Conservation (phyloP, 2,797 vertebrate species). For the Parotocinclus haroldoi region DNA sequence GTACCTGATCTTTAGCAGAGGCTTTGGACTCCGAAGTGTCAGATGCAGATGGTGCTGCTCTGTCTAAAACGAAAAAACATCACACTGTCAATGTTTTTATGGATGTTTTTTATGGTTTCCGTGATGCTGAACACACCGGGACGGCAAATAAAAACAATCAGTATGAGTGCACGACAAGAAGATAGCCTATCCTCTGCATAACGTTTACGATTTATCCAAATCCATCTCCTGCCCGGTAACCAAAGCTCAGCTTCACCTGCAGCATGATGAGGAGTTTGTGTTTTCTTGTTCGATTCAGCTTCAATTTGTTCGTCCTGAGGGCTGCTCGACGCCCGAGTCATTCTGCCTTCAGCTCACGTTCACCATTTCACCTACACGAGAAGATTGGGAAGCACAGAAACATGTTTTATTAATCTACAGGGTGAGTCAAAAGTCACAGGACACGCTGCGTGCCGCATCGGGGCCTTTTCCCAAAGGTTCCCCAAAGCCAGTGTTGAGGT, state of each 20-base stretch:
- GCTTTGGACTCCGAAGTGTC: constrained; percentile 24
- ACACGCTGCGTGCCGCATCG: too few species aligned
- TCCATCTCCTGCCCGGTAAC: too few species aligned
- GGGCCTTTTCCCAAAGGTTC: too few species aligned
- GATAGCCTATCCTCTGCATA: too few species aligned
- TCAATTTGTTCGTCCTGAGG: constrained; percentile 40
- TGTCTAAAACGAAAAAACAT: constrained; percentile 41
- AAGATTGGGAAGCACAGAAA: background rate
- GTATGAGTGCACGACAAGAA: too few species aligned
- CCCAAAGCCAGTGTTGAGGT: too few species aligned
- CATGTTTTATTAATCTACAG: too few species aligned
- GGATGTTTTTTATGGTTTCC: too few species aligned
- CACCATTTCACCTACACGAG: background rate
- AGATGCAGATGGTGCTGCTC: constrained; percentile 13
- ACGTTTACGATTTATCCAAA: too few species aligned
- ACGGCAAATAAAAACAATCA: too few species aligned
- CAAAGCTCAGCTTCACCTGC: constrained; percentile 1
- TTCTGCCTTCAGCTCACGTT: constrained; percentile 26
- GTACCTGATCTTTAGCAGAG: constrained; percentile 48
- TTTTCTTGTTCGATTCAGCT: constrained; percentile 24
- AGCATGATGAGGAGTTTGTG: constrained; percentile 6
- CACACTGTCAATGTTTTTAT: constrained; percentile 7
- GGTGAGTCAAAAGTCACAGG: too few species aligned
- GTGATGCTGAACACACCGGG: too few species aligned
- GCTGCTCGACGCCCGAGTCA: constrained; percentile 46